Evolutionary conservation across 2,797 vertebrate species (phyloP), one percentile per base, ranked within the genome.

Genomic region (Tiaroga cobitis): DNA sequence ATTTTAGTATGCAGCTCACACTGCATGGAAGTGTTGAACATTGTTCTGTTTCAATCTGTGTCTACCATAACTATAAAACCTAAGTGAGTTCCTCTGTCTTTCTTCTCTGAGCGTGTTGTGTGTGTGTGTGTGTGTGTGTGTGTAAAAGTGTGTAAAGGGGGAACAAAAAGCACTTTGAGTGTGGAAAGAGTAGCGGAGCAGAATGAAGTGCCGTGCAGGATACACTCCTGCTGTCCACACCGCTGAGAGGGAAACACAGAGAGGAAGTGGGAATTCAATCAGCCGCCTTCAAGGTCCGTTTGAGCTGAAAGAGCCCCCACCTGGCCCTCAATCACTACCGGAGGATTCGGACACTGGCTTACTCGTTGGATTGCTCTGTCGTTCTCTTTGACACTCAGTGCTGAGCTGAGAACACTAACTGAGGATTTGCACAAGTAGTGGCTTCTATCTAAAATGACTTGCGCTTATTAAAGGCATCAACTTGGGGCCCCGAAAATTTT

Each of bases 211-310:
- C 82, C 24, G 70, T 78, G 69, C 82, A 89, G 87, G 89, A 90
- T 90, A 85, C 84, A 86, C 88, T 90, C 88, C 89, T 87, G 86
- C 84, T 83, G 83, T 82, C 81, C 69, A 56, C n/a, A 63, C 82
- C 32, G 83, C 80, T 54, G 85, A 56, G 88, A 88, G 88, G 87
- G 88, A 87, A 89, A 83, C 86, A 72, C 73, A 65, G 68, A 89
- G 87, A 93, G 92, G 94, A 93, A 94, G 92, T 72, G 13, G 83
- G 86, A 93, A 93, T 92, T 93, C 91, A 93, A 91, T 92, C 91
- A 90, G 86, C 88, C 85, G 63, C 90, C 92, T 93, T 94, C 92
- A 93, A 93, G 94, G 93, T 94, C 92, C 93, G 92, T 93, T 92
- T 92, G 89, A 90, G 89, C 88, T 93, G 91, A 94, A 91, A 94